Percentiles rank a stretch among this genome's conserved stretches.
Conservation (phyloP, 2,113 vertebrate genomes). For the Takifugu bimaculatus region DNA sequence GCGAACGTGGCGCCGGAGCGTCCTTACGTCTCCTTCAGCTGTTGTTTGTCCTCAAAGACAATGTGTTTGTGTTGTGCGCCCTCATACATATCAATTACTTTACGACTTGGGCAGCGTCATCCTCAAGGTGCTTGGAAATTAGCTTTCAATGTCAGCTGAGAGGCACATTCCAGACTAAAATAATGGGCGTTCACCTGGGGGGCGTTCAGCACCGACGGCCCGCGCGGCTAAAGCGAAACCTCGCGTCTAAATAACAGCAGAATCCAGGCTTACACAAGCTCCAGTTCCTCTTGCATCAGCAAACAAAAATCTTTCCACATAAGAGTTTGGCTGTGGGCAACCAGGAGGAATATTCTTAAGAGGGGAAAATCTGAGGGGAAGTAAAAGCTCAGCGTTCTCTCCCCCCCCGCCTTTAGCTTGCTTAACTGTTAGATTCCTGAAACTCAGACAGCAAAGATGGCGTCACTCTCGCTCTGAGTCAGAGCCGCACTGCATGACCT, state of each 20-base stretch:
- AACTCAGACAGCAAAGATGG: constrained; percentile 65
- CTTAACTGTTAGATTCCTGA: constrained; percentile 60
- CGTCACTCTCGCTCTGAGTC: constrained; percentile 64
- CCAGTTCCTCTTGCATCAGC: constrained; percentile 65
- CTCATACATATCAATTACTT: constrained; percentile 72
- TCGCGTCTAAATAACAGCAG: constrained; percentile 43
- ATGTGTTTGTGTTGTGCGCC: constrained; percentile 47
- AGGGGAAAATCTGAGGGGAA: constrained; percentile 28
- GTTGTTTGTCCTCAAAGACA: constrained; percentile 63
- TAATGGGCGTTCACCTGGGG: constrained; percentile 53
- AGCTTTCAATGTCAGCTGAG: constrained; percentile 70
- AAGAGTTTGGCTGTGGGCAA: constrained; percentile 60
- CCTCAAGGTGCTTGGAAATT: constrained; percentile 70
- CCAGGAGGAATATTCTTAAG: constrained; percentile 47
- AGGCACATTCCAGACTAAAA: constrained; percentile 51
- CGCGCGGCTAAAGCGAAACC: constrained; percentile 25
- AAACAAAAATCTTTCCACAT: constrained; percentile 54
- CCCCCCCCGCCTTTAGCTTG: constrained; percentile 44
- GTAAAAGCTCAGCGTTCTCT: constrained; percentile 44
- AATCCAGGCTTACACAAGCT: constrained; percentile 60
- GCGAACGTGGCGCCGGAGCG: constrained; percentile 30
- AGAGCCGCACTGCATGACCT: constrained; percentile 50
- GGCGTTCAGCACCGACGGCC: constrained; percentile 24
- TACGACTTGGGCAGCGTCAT: constrained; percentile 57
- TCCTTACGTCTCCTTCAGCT: constrained; percentile 48